A percentile compares a stretch with the other conserved stretches of the same genome.
Evolutionary conservation across 64 coral and sea anemone genomes (phyloP).

Genomic region (Actinia equina): DNA sequence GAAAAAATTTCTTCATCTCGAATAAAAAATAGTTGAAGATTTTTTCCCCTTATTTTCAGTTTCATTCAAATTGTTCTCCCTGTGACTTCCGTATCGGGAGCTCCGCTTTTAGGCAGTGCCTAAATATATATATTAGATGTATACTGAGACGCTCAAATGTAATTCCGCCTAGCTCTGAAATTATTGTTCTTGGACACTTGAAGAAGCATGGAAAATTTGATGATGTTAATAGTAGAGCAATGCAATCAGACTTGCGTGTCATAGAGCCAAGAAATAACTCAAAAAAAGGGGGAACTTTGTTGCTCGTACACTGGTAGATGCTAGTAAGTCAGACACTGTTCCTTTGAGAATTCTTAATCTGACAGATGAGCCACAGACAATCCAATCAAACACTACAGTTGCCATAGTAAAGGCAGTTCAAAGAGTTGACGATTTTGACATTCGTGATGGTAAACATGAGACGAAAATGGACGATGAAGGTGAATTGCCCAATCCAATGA

Average conservation of each 20-base stretch:
- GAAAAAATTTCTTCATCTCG: too few species aligned
- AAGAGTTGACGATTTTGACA: conserved; percentile 1
- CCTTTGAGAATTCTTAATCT: conserved; percentile 1
- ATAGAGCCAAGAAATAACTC: neutral
- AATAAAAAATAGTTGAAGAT: too few species aligned
- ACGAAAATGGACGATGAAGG: conserved; percentile 3
- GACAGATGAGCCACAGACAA: conserved; percentile 20
- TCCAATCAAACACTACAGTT: conserved; percentile 13
- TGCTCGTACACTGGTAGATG: conserved; percentile 21
- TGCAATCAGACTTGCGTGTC: neutral
- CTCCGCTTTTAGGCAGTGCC: too few species aligned
- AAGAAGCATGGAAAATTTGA: neutral
- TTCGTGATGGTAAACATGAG: neutral
- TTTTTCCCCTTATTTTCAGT: too few species aligned
- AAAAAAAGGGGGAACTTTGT: conserved; percentile 5
- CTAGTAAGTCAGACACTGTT: neutral
- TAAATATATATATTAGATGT: too few species aligned
- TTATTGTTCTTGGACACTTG: neutral
- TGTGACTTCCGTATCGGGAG: too few species aligned
- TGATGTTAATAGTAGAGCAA: neutral
- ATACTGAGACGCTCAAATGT: neutral
- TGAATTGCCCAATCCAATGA: conserved; percentile 14
- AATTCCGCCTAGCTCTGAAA: conserved; percentile 13
- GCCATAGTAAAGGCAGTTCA: conserved; percentile 21
- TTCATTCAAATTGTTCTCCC: too few species aligned